Evolutionary conservation across 2,888 invertebrate species (phyloP).

Genomic region (Mactromeris polynyma): DNA sequence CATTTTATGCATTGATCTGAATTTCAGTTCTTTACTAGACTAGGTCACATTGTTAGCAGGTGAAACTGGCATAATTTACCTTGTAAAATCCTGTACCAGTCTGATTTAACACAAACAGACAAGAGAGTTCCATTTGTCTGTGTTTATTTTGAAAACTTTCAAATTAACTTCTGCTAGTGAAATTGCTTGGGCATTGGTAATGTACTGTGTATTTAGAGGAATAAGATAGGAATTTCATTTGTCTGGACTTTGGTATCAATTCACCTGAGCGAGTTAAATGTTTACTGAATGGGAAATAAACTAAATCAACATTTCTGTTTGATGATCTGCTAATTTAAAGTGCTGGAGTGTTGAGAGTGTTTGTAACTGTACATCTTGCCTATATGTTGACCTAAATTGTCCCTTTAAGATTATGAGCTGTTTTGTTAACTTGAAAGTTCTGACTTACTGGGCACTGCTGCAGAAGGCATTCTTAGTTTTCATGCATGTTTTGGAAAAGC

Average conservation of each 20-base stretch:
- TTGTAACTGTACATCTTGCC: too few species aligned
- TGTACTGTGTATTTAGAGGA: neutral
- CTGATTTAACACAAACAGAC: slow-evolving; percentile 12
- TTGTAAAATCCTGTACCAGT: slow-evolving; percentile 10
- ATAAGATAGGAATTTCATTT: neutral
- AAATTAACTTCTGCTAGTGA: neutral
- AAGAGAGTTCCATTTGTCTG: slow-evolving; percentile 35
- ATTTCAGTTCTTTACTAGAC: neutral
- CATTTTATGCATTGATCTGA: slow-evolving; percentile 12
- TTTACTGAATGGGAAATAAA: neutral
- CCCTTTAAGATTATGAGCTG: too few species aligned
- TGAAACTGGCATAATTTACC: slow-evolving; percentile 15
- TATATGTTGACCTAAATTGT: too few species aligned
- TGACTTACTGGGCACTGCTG: too few species aligned
- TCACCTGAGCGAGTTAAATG: neutral
- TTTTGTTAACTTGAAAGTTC: too few species aligned
- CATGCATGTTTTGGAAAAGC: too few species aligned
- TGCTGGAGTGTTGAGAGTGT: too few species aligned
- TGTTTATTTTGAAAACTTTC: slow-evolving; percentile 27
- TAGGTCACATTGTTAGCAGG: neutral
- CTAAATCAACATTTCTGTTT: neutral
- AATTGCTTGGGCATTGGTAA: neutral
- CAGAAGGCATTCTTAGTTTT: too few species aligned
- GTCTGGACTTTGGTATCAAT: neutral
- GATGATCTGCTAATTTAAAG: too few species aligned